Base-by-base conservation (phyloP, 2,797 vertebrate genomes). In the Apogon talboti region DNA sequence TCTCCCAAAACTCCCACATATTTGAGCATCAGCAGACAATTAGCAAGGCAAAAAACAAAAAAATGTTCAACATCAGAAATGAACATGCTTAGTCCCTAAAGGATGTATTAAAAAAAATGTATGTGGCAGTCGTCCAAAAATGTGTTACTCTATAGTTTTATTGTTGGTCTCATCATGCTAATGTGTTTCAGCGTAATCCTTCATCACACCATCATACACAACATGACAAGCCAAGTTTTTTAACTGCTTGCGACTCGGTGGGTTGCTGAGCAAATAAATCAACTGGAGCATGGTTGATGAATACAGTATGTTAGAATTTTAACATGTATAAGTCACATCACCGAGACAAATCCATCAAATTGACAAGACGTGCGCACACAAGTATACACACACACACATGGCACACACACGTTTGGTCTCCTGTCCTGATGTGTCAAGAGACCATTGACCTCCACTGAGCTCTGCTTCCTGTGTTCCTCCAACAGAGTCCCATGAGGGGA, bases 401-500 rank as follows among this genome's bases (percentile, higher is more conserved):
- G 66, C 59, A 50, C 72, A 78, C 68, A 85, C 70, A 47, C 24
- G 59, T 59, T 62, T 46, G 5, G 21, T 56, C 69, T 79, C 65
- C 66, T 87, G 85, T 88, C 79, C 74, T 61, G 43, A 43, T 45
- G 66, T 89, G 84, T 87, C 79, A 84, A 77, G 76, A 78, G 86
- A 86, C 88, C 77, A 3, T 61, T 91, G 89, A 90, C 90, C 89
- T 90, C 69, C 68, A 69, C 56, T 64, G 78, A 82, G 70, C 76
- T 85, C 76, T 42, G 56, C 81, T 87, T 93, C 89, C 89, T 89
- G 85, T 71, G 58, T 74, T 74, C 62, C 67, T 59, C 58, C 76
- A 69, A 33, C 11, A 28, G n/a, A 58, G 49, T 75, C 74, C 73
- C 82, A 52, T 19, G 74, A 81, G 85, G 52, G 58, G 74, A 84